Conservation (phyloP, 1,140 invertebrate genomes). For the Caenorhabditis remanei region DNA sequence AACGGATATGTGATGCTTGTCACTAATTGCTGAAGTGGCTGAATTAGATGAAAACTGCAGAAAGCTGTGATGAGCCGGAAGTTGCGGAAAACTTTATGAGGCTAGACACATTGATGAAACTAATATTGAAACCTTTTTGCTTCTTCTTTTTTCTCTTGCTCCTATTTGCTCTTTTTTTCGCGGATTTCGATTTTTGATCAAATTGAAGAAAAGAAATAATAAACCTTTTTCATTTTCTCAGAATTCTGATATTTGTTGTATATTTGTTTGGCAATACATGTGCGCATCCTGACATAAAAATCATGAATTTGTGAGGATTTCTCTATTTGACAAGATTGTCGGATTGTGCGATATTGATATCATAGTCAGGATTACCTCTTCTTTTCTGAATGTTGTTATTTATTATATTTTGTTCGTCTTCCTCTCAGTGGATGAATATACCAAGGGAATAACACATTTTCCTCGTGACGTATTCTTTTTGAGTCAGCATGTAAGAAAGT, state of each 20-base stretch:
- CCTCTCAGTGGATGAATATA: not conserved
- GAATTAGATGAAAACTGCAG: not conserved
- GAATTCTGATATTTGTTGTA: conserved; percentile 11
- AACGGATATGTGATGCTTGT: not conserved
- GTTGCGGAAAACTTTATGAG: not conserved
- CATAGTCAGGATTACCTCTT: not conserved
- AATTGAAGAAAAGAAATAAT: conserved; percentile 21
- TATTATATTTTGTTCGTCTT: not conserved
- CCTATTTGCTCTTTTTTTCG: conserved; percentile 22
- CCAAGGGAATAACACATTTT: not conserved
- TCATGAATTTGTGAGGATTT: not conserved
- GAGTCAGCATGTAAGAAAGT: not conserved
- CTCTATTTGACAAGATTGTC: not conserved
- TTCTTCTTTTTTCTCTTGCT: not conserved
- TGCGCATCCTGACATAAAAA: not conserved
- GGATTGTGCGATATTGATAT: not conserved
- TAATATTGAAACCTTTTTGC: conserved; percentile 35
- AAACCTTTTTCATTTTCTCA: conserved; percentile 9
- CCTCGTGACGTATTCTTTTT: not conserved
- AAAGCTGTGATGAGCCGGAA: not conserved
- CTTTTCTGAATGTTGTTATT: not conserved
- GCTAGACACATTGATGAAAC: not conserved
- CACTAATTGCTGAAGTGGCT: not conserved
- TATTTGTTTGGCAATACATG: conserved; percentile 12
- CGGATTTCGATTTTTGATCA: conserved; percentile 51